Evolutionary conservation across 2,888 invertebrate species (phyloP), one percentile per base, ranked within the genome.

Genomic region (Hedychridium roseum): DNA sequence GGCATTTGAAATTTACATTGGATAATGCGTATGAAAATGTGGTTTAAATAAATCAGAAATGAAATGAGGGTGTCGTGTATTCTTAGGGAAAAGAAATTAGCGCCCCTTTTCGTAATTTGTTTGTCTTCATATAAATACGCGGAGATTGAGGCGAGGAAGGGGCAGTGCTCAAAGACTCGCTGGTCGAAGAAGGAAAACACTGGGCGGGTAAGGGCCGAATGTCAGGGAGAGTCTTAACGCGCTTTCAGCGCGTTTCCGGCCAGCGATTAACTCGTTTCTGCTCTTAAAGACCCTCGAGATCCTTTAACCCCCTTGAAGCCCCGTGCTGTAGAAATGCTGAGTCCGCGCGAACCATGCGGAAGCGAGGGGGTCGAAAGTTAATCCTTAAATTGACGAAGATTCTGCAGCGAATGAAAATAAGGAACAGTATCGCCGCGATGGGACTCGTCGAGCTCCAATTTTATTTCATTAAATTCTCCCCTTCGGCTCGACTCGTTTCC

Each of bases 231-330:
- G 45, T 39, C 37, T 43, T 52, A 48, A 53, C 47, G 41, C 44
- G 50, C 45, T 48, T 54, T 54, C 50, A 39, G 43, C 46, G 55
- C 52, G 57, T 58, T 64, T 60, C 49, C 55, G 50, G 34, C 38
- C 18, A 46, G 37, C 65, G 61, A 61, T 65, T 63, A 65, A 63
- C 58, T 65, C 61, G 57, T 57, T 59, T 39, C 48, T 42, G 30
- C 31, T 49, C 49, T 44, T 52, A 48, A 55, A 59, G 51, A 53
- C 54, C 49, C 50, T 48, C 43, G 52, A 43, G 52, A 65, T 50
- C 49, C 34, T 54, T 35, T 50, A 44, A 44, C 28, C 47, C 52
- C 18, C 46, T 26, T 17, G 12, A 37, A 41, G 36, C 18, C 37
- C 27, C 11, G 38, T n/a, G 32, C 4, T 31, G 6, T 12, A 31